Evolutionary conservation across 2,113 vertebrate genomes (phyloP).

Genomic region (Cricetomys ansorgei): DNA sequence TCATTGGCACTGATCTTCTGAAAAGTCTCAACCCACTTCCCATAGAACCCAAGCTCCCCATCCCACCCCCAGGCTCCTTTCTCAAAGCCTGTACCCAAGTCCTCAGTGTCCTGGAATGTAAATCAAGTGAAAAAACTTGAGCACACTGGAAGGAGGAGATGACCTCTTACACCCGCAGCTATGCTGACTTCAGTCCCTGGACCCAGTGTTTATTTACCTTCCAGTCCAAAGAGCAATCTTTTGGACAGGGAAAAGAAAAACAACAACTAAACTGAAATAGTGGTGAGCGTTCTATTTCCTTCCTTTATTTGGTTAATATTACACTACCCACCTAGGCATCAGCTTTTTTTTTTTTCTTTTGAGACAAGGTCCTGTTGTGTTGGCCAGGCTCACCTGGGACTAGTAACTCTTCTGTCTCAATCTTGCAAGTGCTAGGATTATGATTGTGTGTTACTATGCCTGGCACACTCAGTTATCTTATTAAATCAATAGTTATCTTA

Average conservation of each 20-base stretch:
- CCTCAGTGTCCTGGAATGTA: background rate
- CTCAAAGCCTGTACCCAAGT: background rate
- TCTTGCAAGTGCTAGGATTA: background rate
- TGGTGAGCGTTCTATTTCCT: background rate
- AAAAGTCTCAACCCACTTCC: background rate
- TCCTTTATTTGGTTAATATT: slow-evolving; percentile 17
- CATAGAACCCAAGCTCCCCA: fast-evolving
- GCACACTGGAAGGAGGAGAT: background rate
- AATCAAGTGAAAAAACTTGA: background rate
- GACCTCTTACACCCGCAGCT: background rate
- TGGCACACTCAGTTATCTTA: background rate
- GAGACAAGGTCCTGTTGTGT: background rate
- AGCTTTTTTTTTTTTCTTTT: background rate
- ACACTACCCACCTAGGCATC: background rate
- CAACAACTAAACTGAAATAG: slow-evolving; percentile 24
- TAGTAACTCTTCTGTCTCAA: background rate
- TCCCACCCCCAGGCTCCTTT: background rate
- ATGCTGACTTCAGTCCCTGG: slow-evolving; percentile 1
- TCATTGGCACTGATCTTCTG: background rate
- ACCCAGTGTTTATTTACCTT: slow-evolving; percentile 20
- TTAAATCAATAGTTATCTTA: background rate
- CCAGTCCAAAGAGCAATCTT: slow-evolving; percentile 34
- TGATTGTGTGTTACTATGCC: too few species aligned
- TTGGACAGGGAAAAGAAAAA: background rate
- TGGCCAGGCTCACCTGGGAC: background rate